Conservation (phyloP, 2,113 vertebrate genomes). For the Notothenia rossii region DNA sequence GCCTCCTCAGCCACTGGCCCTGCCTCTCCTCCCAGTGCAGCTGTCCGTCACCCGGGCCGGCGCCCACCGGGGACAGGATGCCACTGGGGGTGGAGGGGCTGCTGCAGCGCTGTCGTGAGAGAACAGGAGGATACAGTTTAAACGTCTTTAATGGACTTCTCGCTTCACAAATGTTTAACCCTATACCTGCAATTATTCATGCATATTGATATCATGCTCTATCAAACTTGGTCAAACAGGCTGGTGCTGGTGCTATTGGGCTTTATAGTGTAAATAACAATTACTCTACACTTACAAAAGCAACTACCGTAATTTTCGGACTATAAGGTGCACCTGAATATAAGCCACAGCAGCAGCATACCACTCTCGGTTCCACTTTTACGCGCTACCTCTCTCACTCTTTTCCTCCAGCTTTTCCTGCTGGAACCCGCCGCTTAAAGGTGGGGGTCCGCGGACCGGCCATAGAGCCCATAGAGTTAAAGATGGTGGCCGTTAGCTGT, state of each 20-base stretch:
- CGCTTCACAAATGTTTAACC: constrained; percentile 10
- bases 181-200: constrained; percentile 47
- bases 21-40: constrained; percentile 92
- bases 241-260: constrained; percentile 8
- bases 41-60: constrained; percentile 72
- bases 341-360: too few relatives aligned
- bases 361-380: too few relatives aligned
- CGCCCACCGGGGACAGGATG: constrained; percentile 86
- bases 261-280: neutral
- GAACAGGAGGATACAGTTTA: neutral
- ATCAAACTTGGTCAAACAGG: constrained; percentile 15
- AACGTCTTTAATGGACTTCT: neutral
- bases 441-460: too few relatives aligned
- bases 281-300: neutral
- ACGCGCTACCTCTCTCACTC: too few relatives aligned
- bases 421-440: too few relatives aligned
- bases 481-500: too few relatives aligned
- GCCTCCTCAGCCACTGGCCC: constrained; percentile 97
- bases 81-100: constrained; percentile 94
- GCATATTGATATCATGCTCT: constrained; percentile 17
- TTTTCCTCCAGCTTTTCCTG: too few relatives aligned
- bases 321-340: too few relatives aligned
- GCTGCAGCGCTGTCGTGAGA: constrained; percentile 88
- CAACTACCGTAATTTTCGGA: too few relatives aligned
- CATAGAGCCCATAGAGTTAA: too few relatives aligned